Evolutionary conservation across 2,113 vertebrate species (phyloP), one percentile per base, ranked within the genome.

Genomic region (Gymnobelideus leadbeateri): DNA sequence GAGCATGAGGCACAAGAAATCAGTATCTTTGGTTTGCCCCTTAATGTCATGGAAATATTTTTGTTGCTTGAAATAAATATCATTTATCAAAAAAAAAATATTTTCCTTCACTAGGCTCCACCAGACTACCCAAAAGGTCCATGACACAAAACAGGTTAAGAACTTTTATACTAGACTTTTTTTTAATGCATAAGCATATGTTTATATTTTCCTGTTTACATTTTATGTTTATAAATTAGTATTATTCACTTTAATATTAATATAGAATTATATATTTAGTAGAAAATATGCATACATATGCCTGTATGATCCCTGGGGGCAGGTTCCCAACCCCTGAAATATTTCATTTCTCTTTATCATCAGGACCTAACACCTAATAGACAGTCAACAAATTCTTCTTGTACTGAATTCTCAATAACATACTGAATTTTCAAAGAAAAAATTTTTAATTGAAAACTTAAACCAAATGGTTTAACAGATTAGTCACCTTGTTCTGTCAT

Each of bases 51-150:
- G 96, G 90, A 96, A 95, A 95, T 97, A 93, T 21, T 77, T 54
- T 92, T 92, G 92, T 92, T 94, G 94, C 92, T 57, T 95, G 93
- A 97, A 97, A 95, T 97, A 97, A 96, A 97, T 52, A 12, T 91
- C 91, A 90, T 51, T 94, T 93, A 93, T 49, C 23, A 4, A 5
- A 92, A n/a, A n/a, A n/a, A 77, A 77, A 77, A 77, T n/a, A n/a
- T 14, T n/a, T 4, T n/a, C 37, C 31, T 68, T 37, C 31, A 68
- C 3, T 19, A 19, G 3, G 5, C 16, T 68, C 28, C 11, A 61
- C 28, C 28, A 77, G 12, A 77, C 14, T 77, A 37, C 14, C 37
- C 0, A n/a, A 77, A n/a, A 77, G 31, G 12, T n/a, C 37, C 68
- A 77, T n/a, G 31, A 19, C 14, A 77, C 14, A n/a, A n/a, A 77